Conservation (phyloP, 2,797 vertebrate species). For the Steatocranus sp. region DNA sequence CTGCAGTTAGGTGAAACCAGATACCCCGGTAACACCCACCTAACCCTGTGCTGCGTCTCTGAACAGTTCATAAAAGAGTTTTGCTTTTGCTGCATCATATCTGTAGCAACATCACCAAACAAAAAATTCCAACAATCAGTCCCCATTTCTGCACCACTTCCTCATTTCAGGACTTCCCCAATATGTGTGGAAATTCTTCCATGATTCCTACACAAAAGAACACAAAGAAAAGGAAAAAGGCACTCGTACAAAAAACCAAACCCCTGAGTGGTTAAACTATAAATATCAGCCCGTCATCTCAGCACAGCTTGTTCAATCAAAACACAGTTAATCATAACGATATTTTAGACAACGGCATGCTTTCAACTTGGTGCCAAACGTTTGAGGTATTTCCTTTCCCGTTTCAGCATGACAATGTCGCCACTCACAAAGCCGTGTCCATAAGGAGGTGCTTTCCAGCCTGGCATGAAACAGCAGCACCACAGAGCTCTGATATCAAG, state of each 20-base stretch:
- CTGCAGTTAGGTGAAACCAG: constrained; percentile 23
- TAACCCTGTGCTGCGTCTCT: not conserved
- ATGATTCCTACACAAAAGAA: not conserved
- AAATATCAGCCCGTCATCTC: not conserved
- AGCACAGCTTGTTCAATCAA: not conserved
- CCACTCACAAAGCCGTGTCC: not conserved
- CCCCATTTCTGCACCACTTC: not conserved
- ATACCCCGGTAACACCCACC: not conserved
- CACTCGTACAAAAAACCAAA: not conserved
- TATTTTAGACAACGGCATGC: not conserved
- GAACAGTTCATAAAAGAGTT: not conserved
- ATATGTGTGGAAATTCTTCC: not conserved
- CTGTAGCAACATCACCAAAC: not conserved
- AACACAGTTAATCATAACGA: not conserved
- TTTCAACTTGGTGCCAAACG: not conserved
- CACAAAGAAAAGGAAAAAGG: no score
- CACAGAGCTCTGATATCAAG: not conserved
- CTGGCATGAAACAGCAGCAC: not conserved
- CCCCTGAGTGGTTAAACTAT: not conserved
- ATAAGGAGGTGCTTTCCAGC: not conserved
- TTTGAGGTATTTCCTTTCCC: not conserved
- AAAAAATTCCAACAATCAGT: not conserved
- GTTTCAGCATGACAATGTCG: not conserved
- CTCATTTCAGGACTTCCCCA: not conserved
- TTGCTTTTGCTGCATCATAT: not conserved